phyloP scores from a whole-genome alignment of 2,797 vertebrate species.

The Adelosebastes latens region DNA sequence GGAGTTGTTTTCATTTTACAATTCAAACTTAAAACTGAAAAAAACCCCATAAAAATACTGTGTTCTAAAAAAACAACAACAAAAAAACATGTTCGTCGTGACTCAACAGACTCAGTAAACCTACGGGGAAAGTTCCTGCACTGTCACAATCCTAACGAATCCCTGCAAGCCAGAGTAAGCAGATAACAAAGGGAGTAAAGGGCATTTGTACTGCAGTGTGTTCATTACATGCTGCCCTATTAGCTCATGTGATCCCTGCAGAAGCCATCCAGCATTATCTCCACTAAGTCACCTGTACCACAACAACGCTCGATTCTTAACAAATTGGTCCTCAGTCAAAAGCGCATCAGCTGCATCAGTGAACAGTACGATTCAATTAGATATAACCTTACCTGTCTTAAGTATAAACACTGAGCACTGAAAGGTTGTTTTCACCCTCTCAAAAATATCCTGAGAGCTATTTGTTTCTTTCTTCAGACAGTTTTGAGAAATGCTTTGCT shows the following conservation, averaged over 20 bases:
- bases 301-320: background rate
- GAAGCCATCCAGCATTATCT: background rate
- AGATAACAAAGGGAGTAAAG: slow-evolving; percentile 13
- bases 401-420: background rate
- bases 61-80: background rate
- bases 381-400: background rate
- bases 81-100: background rate
- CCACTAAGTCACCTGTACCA: background rate
- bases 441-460: background rate
- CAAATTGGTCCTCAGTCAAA: background rate
- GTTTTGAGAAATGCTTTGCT: slow-evolving; percentile 1
- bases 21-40: too few relatives aligned
- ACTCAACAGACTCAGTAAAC: background rate
- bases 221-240: background rate
- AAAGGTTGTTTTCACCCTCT: slow-evolving; percentile 3
- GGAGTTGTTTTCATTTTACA: too few relatives aligned
- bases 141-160: background rate
- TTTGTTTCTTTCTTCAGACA: background rate
- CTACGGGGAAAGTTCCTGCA: background rate
- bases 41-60: background rate
- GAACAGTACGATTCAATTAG: background rate
- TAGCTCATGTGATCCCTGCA: background rate
- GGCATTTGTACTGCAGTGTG: background rate
- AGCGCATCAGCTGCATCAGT: background rate
- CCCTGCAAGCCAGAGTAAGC: background rate